Evolutionary conservation across 1,140 invertebrate genomes (phyloP).

Genomic region (Diuraphis noxia): DNA sequence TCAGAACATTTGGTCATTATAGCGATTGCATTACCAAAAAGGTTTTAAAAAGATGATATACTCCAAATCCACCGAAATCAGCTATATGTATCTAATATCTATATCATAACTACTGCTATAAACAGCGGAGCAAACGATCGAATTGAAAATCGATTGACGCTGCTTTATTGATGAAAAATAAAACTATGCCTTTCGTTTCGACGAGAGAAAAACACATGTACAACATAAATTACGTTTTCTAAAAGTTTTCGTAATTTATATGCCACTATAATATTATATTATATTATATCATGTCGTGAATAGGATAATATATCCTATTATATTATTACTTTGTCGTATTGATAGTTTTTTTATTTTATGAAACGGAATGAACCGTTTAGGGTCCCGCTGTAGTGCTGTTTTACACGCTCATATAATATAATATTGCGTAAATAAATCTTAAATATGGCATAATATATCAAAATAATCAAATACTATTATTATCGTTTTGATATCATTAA

Average conservation of each 20-base stretch:
- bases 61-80: not conserved
- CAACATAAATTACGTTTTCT: not conserved
- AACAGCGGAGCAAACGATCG: not conserved
- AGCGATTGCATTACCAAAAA: not conserved
- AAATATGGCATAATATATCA: not conserved
- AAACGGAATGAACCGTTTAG: not conserved
- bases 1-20: too few relatives aligned
- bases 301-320: not conserved
- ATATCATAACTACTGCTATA: not conserved
- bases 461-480: not conserved
- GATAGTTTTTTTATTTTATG: not conserved
- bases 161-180: not conserved
- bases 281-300: not conserved
- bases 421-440: not conserved
- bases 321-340: not conserved
- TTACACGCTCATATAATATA: not conserved
- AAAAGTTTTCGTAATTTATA: not conserved
- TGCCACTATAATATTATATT: not conserved
- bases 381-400: not conserved
- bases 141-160: not conserved
- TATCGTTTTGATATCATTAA: too few relatives aligned
- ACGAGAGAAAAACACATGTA: not conserved
- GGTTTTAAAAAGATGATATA: not conserved
- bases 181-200: not conserved
- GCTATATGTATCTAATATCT: too few relatives aligned